phyloP scores from a whole-genome alignment of 2,113 vertebrate genomes.

The Aplodontia rufa region DNA sequence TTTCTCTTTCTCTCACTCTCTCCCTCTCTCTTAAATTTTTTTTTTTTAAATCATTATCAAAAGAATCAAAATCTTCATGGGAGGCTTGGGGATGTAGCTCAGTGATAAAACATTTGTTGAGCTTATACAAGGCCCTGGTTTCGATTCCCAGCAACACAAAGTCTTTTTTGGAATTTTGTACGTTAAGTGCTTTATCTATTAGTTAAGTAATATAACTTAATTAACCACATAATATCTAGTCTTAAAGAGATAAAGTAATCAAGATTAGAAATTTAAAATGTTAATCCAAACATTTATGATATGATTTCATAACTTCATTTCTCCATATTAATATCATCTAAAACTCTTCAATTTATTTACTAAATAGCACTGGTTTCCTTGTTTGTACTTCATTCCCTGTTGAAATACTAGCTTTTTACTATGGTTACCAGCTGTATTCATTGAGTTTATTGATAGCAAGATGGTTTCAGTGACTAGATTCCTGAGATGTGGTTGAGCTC shows the following conservation, averaged over 20 bases:
- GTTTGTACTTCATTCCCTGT: neutral
- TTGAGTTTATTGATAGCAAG: constrained; percentile 22
- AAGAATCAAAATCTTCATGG: constrained; percentile 14
- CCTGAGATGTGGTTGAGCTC: neutral
- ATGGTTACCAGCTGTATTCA: neutral
- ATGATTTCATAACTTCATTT: neutral
- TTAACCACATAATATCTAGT: neutral
- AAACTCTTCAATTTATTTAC: neutral
- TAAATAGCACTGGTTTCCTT: neutral
- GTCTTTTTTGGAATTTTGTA: neutral
- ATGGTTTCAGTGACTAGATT: constrained; percentile 45
- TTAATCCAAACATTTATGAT: neutral
- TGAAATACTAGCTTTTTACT: constrained; percentile 21
- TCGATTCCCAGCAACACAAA: neutral
- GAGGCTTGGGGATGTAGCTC: neutral
- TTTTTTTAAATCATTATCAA: neutral
- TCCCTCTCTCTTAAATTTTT: too few species aligned
- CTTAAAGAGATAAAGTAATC: constrained; percentile 39
- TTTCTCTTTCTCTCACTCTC: too few species aligned
- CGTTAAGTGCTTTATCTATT: constrained; percentile 3
- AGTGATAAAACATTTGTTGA: neutral
- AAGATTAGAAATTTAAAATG: constrained; percentile 43
- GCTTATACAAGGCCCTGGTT: neutral
- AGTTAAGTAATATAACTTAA: neutral
- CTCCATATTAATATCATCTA: neutral